Conservation (phyloP, 2,797 vertebrate species). For the Lutjanus campechanus region DNA sequence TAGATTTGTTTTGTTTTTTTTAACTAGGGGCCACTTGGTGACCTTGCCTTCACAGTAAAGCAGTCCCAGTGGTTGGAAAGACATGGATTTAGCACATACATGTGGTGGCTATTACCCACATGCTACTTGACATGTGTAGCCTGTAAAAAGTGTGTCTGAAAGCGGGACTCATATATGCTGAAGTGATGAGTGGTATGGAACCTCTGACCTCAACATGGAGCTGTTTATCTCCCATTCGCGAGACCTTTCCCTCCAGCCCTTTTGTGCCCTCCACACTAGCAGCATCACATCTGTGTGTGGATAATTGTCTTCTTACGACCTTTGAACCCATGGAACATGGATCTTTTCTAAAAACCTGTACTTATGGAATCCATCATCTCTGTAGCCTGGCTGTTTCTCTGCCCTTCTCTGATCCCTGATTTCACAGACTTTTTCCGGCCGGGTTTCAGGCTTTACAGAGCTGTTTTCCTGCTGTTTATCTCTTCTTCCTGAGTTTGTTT, state of each 20-base stretch:
- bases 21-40: conserved; percentile 13
- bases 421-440: conserved; percentile 8
- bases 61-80: conserved; percentile 37
- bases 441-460: conserved; percentile 3
- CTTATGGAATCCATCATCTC: conserved; percentile 24
- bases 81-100: conserved; percentile 48
- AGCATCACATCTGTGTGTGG: conserved; percentile 42
- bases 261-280: conserved; percentile 20
- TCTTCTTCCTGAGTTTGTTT: conserved; percentile 42
- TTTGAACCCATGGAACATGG: conserved; percentile 35
- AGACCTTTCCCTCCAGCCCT: conserved; percentile 11
- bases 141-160: conserved; percentile 64
- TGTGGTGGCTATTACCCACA: conserved; percentile 59
- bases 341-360: conserved; percentile 3
- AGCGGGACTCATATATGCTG: conserved; percentile 37
- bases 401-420: background rate
- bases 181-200: conserved; percentile 38
- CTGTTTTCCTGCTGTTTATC: conserved; percentile 44
- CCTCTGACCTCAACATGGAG: conserved; percentile 45
- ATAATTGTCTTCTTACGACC: conserved; percentile 33
- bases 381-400: background rate
- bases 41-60: conserved; percentile 24
- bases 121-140: conserved; percentile 66
- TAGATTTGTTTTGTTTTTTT: no score
- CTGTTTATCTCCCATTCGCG: conserved; percentile 40